Conservation (phyloP, 2,888 invertebrate genomes). For the Philaethria dido region DNA sequence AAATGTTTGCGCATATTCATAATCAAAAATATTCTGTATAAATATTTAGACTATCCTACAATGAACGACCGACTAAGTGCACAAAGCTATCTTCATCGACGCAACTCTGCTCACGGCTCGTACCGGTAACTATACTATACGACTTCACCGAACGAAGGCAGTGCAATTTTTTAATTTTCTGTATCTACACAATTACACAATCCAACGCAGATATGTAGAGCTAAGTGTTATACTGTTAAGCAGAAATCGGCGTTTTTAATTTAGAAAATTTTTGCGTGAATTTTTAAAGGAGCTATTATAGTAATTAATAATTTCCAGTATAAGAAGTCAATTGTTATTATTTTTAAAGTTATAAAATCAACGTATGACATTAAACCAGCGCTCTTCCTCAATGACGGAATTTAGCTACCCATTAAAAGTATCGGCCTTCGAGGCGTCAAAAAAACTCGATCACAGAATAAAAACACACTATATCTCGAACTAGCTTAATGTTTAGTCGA, state of each 20-base stretch:
- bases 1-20: neutral
- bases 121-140: slow-evolving; percentile 30
- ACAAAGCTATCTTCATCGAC: neutral
- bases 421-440: slow-evolving; percentile 65
- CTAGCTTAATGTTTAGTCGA: slow-evolving; percentile 64
- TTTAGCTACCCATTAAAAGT: slow-evolving; percentile 40
- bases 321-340: neutral
- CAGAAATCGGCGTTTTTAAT: slow-evolving; percentile 54
- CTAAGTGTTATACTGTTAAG: slow-evolving; percentile 51
- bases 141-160: slow-evolving; percentile 53
- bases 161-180: slow-evolving; percentile 69
- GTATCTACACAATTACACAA: slow-evolving; percentile 49
- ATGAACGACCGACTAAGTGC: neutral
- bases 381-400: slow-evolving; percentile 32
- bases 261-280: slow-evolving; percentile 45
- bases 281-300: slow-evolving; percentile 31
- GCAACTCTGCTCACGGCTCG: neutral
- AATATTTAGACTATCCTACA: slow-evolving; percentile 3
- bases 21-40: neutral
- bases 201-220: slow-evolving; percentile 71
- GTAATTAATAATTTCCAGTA: slow-evolving; percentile 22
- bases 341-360: neutral
- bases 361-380: neutral
- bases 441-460: slow-evolving; percentile 74
- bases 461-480: slow-evolving; percentile 66